These are phyloP conservation scores for Exaiptasia diaphana DNA, from an alignment of 64 coral and sea anemone genomes.

Conservation along the genomic window DNA sequence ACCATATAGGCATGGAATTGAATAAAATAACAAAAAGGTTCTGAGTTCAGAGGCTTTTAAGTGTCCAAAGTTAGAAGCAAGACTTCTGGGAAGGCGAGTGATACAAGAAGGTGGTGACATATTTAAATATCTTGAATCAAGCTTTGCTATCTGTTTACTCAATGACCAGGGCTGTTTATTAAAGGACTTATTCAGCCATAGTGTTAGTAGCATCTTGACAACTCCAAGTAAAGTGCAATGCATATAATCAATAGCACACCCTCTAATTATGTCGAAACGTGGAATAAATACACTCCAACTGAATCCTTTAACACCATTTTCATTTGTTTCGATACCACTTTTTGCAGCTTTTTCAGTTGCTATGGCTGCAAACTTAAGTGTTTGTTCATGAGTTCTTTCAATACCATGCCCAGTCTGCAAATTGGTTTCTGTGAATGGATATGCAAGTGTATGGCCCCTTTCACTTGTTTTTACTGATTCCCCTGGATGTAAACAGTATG, in stretches of 20 bases:
- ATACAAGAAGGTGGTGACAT: slow-evolving; percentile 21
- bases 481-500: slow-evolving; percentile 23
- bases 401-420: slow-evolving; percentile 27
- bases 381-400: slow-evolving; percentile 45
- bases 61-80: slow-evolving; percentile 30
- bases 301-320: slow-evolving; percentile 52
- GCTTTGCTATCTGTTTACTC: background rate
- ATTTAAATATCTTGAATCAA: slow-evolving; percentile 9
- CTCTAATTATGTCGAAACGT: slow-evolving; percentile 41
- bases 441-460: slow-evolving; percentile 30
- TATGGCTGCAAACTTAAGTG: slow-evolving; percentile 21
- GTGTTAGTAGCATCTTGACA: slow-evolving; percentile 38
- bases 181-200: slow-evolving; percentile 37
- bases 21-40: slow-evolving; percentile 44
- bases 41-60: slow-evolving; percentile 44
- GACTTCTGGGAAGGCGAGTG: slow-evolving; percentile 37
- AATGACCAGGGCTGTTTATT: slow-evolving; percentile 33
- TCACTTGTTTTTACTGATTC: slow-evolving; percentile 26
- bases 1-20: slow-evolving; percentile 17
- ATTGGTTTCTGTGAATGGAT: slow-evolving; percentile 36
- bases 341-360: slow-evolving; percentile 12
- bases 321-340: background rate
- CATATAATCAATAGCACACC: slow-evolving; percentile 51
- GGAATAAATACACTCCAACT: slow-evolving; percentile 40
- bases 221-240: slow-evolving; percentile 45